Evolutionary conservation across 2,113 vertebrate species (phyloP).

Genomic region (Orycteropus afer): DNA sequence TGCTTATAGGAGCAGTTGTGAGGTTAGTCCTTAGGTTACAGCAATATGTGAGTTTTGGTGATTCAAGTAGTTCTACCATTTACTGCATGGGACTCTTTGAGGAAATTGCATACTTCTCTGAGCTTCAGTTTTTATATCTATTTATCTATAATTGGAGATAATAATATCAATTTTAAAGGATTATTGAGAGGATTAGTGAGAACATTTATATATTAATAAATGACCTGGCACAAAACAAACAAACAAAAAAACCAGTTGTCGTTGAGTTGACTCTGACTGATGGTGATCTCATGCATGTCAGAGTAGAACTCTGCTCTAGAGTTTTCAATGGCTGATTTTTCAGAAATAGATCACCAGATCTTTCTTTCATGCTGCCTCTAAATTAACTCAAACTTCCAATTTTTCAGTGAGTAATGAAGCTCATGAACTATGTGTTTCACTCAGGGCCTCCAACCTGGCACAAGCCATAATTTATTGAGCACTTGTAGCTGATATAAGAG

Average conservation of each 20-base stretch:
- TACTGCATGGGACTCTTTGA: neutral
- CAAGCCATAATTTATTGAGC: neutral
- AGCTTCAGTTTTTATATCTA: neutral
- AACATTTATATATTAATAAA: neutral
- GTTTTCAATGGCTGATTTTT: neutral
- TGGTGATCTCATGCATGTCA: too few relatives aligned
- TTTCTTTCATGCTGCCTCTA: neutral
- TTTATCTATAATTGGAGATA: neutral
- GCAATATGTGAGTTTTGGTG: neutral
- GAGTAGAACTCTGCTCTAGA: too few relatives aligned
- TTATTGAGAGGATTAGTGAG: neutral
- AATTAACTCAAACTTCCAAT: neutral
- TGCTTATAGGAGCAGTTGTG: too few relatives aligned
- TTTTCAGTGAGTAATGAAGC: neutral
- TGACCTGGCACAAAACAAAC: neutral
- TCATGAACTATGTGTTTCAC: neutral
- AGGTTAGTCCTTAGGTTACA: conserved; percentile 40
- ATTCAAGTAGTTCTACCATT: neutral
- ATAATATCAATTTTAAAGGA: neutral
- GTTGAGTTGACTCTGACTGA: neutral
- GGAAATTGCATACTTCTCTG: neutral
- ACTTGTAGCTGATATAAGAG: neutral
- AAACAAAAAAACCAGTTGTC: neutral
- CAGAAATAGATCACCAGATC: neutral
- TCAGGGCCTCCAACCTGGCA: neutral